Evolutionary conservation across 2,888 invertebrate species (phyloP).

Genomic region (Entomobrya proxima): DNA sequence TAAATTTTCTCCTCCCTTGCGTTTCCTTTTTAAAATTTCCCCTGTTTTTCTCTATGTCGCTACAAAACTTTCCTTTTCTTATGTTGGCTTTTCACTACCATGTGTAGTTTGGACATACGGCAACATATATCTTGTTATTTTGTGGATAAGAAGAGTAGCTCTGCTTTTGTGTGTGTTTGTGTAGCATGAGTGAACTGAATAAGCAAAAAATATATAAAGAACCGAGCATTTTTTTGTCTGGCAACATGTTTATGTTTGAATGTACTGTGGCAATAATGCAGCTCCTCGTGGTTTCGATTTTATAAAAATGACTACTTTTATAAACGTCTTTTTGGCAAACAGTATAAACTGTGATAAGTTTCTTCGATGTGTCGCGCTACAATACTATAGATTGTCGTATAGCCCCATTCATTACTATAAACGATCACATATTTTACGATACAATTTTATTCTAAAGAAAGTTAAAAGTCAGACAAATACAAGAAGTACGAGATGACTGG

Average conservation of each 20-base stretch:
- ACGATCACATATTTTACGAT: slow-evolving; percentile 42
- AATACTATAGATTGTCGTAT: too few species aligned
- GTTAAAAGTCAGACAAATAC: neutral
- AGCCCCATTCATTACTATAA: too few species aligned
- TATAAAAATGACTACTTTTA: too few species aligned
- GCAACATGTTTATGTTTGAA: too few species aligned
- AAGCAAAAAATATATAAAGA: neutral
- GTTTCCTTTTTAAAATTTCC: slow-evolving; percentile 54
- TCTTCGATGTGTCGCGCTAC: too few species aligned
- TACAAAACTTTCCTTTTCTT: neutral
- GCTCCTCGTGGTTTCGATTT: too few species aligned
- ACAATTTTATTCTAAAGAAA: slow-evolving; percentile 1
- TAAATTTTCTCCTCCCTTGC: slow-evolving; percentile 72
- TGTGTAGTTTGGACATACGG: neutral
- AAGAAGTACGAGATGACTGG: neutral
- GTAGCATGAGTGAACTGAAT: neutral
- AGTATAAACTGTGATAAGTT: too few species aligned
- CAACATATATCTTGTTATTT: neutral
- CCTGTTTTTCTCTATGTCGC: neutral
- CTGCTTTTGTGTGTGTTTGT: neutral
- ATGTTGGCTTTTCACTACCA: neutral
- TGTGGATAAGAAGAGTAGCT: too few species aligned
- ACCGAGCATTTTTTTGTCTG: neutral
- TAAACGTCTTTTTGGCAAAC: too few species aligned
- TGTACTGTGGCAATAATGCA: too few species aligned